Conservation (phyloP, 2,888 invertebrate species). For the Papilio elwesi region DNA sequence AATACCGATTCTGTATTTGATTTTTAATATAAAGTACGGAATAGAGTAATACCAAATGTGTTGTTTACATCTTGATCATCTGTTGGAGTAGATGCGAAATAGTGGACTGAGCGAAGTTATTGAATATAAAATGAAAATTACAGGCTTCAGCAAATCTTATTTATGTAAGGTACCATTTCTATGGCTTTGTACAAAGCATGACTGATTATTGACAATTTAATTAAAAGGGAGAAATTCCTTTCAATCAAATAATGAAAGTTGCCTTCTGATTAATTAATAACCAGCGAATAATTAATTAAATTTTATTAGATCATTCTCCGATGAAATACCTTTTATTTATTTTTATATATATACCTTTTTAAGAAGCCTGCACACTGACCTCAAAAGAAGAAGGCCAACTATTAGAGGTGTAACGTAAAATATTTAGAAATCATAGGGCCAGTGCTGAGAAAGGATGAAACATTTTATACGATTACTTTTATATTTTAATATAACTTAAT, state of each 20-base stretch:
- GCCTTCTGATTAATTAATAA: constrained; percentile 12
- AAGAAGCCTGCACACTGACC: not conserved
- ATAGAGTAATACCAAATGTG: not conserved
- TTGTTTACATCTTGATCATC: no score
- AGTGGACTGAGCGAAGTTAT: not conserved
- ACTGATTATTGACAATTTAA: constrained; percentile 21
- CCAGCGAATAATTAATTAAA: constrained; percentile 15
- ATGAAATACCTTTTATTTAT: not conserved
- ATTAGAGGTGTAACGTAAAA: no score
- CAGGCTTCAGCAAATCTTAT: constrained; percentile 1
- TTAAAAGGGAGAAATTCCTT: constrained; percentile 11
- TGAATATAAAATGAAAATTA: constrained; percentile 2
- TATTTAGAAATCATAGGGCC: no score
- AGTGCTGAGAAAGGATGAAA: no score
- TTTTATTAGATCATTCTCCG: not conserved
- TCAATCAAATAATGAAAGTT: constrained; percentile 17
- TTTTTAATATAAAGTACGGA: not conserved
- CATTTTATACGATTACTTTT: no score
- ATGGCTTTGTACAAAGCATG: constrained; percentile 15
- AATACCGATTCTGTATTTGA: not conserved
- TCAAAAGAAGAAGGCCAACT: not conserved
- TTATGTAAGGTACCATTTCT: not conserved
- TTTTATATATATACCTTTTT: not conserved
- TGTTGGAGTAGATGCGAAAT: no score
- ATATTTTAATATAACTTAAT: no score